Conservation (phyloP, 2,888 invertebrate genomes). For the Campoplex capitator region DNA sequence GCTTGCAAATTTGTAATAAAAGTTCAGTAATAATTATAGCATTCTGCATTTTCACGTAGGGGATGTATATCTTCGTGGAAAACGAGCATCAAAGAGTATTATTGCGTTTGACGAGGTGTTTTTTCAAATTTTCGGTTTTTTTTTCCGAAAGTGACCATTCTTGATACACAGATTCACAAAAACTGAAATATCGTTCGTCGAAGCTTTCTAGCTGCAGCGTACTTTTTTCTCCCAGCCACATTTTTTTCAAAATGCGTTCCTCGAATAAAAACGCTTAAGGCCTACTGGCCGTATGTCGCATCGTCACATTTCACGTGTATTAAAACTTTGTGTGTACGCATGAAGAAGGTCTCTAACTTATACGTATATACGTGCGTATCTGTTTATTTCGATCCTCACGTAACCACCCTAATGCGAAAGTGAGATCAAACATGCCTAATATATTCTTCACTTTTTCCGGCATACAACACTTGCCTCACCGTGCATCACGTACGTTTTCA, state of each 20-base stretch:
- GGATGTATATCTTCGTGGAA: neutral
- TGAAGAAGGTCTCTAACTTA: constrained; percentile 20
- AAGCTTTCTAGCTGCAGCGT: constrained; percentile 1
- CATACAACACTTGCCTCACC: constrained; percentile 33
- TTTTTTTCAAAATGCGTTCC: constrained; percentile 80
- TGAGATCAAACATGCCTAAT: constrained; percentile 50
- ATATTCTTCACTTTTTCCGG: constrained; percentile 44
- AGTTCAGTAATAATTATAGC: constrained; percentile 75
- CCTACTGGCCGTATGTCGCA: constrained; percentile 80
- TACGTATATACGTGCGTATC: constrained; percentile 2
- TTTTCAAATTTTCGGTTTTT: constrained; percentile 44
- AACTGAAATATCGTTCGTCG: neutral
- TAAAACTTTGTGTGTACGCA: neutral
- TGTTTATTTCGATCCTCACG: constrained; percentile 32
- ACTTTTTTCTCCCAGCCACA: constrained; percentile 42
- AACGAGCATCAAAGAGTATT: constrained; percentile 16
- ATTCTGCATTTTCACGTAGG: constrained; percentile 39
- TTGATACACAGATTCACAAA: too few species aligned
- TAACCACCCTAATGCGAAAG: constrained; percentile 27
- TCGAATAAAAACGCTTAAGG: constrained; percentile 82
- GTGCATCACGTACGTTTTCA: constrained; percentile 76
- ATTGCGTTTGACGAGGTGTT: constrained; percentile 33
- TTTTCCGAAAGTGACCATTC: neutral
- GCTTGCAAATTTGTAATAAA: constrained; percentile 77
- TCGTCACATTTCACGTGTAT: constrained; percentile 69